Conservation (phyloP, 2,113 vertebrate genomes). For the Cynocephalus volans region DNA sequence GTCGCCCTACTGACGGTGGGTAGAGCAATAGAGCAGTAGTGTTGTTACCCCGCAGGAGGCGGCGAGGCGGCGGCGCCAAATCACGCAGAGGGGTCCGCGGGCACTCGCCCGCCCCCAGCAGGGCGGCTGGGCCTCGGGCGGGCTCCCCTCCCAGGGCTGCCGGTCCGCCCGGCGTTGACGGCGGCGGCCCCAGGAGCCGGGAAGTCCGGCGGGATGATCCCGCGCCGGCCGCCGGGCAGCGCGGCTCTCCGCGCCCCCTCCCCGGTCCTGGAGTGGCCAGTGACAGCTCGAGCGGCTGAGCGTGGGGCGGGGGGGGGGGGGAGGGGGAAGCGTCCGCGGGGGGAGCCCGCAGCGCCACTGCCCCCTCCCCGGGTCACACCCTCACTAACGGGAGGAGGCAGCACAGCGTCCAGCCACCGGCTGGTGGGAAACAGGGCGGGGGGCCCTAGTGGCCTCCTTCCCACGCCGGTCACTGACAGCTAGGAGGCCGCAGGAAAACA, state of each 20-base stretch:
- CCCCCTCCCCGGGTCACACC: conserved; percentile 80
- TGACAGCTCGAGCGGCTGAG: conserved; percentile 69
- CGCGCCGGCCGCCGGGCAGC: conserved; percentile 41
- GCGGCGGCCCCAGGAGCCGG: conserved; percentile 30
- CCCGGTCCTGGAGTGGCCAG: conserved; percentile 52
- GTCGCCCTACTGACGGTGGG: conserved; percentile 73
- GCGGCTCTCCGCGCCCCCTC: conserved; percentile 62
- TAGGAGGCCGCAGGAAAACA: neutral
- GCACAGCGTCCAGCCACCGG: conserved; percentile 12
- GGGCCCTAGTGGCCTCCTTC: neutral
- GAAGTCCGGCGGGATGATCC: conserved; percentile 56
- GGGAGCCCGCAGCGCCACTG: conserved; percentile 64
- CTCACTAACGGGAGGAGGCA: conserved; percentile 54
- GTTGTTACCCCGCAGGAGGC: conserved; percentile 54
- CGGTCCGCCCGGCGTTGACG: neutral
- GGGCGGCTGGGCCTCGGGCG: conserved; percentile 32
- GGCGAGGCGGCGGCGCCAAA: conserved; percentile 61
- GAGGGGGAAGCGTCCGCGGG: conserved; percentile 31
- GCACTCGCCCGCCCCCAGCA: conserved; percentile 74
- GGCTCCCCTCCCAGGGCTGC: neutral
- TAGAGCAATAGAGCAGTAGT: conserved; percentile 49
- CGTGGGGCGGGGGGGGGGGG: conserved; percentile 25
- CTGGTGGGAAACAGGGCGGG: neutral
- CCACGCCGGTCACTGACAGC: neutral
- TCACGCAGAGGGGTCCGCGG: conserved; percentile 62